Evolutionary conservation across 2,888 invertebrate genomes (phyloP).

Genomic region (Teinopalpus imperialis): DNA sequence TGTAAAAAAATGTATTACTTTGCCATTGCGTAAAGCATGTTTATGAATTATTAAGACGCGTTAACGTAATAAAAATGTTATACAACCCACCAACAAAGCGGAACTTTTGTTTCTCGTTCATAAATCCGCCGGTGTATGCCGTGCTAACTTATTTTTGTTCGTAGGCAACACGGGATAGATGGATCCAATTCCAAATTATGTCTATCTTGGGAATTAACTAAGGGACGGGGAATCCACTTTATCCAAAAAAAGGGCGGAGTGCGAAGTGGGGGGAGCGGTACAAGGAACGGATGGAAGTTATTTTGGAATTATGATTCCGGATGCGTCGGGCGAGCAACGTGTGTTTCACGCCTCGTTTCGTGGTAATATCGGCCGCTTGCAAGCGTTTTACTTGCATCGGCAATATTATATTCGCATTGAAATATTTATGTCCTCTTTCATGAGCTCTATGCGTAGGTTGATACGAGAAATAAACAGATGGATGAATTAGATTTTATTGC

Average conservation of each 20-base stretch:
- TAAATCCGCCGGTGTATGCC: slow-evolving; percentile 59
- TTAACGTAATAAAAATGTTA: slow-evolving; percentile 5
- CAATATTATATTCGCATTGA: slow-evolving; percentile 47
- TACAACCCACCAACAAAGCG: slow-evolving; percentile 10
- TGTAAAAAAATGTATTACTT: slow-evolving; percentile 3
- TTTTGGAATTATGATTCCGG: slow-evolving; percentile 82
- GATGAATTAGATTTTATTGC: slow-evolving; percentile 14
- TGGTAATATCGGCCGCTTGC: slow-evolving; percentile 66
- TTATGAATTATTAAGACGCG: slow-evolving; percentile 9
- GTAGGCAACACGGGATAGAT: slow-evolving; percentile 77
- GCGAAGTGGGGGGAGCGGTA: slow-evolving; percentile 40
- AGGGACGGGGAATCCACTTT: slow-evolving; percentile 78
- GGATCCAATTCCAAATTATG: slow-evolving; percentile 83
- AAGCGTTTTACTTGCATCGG: slow-evolving; percentile 59
- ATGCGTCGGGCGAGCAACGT: slow-evolving; percentile 71
- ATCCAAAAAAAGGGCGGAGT: slow-evolving; percentile 69
- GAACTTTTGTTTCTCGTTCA: slow-evolving; percentile 66
- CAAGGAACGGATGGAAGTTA: slow-evolving; percentile 68
- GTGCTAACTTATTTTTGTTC: slow-evolving; percentile 77
- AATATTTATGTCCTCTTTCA: slow-evolving; percentile 33
- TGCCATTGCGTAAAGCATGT: slow-evolving; percentile 5
- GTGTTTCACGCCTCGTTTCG: slow-evolving; percentile 79
- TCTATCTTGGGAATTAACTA: slow-evolving; percentile 82
- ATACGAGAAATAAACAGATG: slow-evolving; percentile 18
- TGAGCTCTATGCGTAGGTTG: slow-evolving; percentile 8